Evolutionary conservation across 1,140 invertebrate genomes (phyloP).

Genomic region (Drosophila nigrodunni): DNA sequence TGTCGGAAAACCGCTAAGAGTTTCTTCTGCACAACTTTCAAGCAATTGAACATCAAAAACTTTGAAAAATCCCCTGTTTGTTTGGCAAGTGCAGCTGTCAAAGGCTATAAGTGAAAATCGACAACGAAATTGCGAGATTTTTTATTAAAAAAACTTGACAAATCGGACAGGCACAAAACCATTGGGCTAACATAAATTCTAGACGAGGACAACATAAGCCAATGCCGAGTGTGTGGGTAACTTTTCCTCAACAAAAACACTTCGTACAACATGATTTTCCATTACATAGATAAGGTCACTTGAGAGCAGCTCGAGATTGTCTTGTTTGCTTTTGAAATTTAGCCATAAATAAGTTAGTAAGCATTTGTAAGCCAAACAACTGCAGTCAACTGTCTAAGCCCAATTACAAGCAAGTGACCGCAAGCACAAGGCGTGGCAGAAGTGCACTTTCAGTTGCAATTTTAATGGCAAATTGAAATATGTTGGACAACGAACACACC

Average conservation of each 20-base stretch:
- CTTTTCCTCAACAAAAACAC: conserved; percentile 26
- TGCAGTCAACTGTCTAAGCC: background rate
- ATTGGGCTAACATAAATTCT: conserved; percentile 37
- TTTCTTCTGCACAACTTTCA: conserved; percentile 46
- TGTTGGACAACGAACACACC: conserved; percentile 34
- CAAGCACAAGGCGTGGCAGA: conserved; percentile 15
- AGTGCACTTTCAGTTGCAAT: conserved; percentile 11
- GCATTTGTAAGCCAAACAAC: conserved; percentile 20
- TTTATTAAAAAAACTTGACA: conserved; percentile 43
- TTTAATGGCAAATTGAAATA: conserved; percentile 52
- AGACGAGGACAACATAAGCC: conserved; percentile 48
- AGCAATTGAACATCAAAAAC: conserved; percentile 47
- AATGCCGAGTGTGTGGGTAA: conserved; percentile 28
- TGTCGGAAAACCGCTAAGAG: conserved; percentile 19
- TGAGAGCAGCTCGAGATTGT: conserved; percentile 21
- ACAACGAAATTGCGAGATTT: conserved; percentile 24
- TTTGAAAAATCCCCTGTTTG: conserved; percentile 5
- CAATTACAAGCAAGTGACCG: conserved; percentile 27
- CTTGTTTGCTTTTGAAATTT: conserved; percentile 16
- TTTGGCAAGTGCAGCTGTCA: conserved; percentile 36
- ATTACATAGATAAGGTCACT: conserved; percentile 38
- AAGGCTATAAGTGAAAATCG: conserved; percentile 41
- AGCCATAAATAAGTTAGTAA: conserved; percentile 74
- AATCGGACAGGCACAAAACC: conserved; percentile 23
- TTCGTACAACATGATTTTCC: conserved; percentile 65